Evolutionary conservation across 2,888 invertebrate genomes (phyloP), one percentile per base, ranked within the genome.

Genomic region (Disparrhopalites patrizii): DNA sequence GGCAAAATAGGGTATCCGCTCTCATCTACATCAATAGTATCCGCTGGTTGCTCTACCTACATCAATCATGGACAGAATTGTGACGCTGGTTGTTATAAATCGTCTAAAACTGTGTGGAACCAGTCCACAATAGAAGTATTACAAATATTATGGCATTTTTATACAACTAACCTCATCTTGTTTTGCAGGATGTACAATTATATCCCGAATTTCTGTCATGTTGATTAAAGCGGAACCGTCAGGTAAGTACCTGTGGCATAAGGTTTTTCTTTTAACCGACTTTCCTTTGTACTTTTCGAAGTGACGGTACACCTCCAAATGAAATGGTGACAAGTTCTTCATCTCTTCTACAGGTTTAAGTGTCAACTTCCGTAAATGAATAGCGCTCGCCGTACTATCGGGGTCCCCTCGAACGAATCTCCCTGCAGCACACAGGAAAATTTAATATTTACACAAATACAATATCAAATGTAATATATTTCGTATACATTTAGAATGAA

Each of bases 341-440:
- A 23, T 27, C 27, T 43, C 18, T 3, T 56, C 56, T 15, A 25
- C 31, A 1, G 31, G 33, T 5, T 27, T 30, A 20, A 64, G 38
- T 3, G 47, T 31, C 4, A 64, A 25, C 27, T 50, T 56, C 28
- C 64, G 1, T 15, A 57, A 7, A 18, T 43, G 56, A 27, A 64
- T 56, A 8, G 64, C 36, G 18, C 56, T 56, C 3, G 64, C 64
- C n/a, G 64, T 64, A 25, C 64, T 64, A 25, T 20, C 57, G 27
- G 64, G 33, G 28, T 57, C 56, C 7, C 64, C 64, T 27, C 64
- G 47, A 13, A 50, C n/a, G 30, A 64, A 55, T 38, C 23, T 55
- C 4, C 63, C 63, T 63, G 20, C 31, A 38, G 31, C 20, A 4
- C 18, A 33, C 36, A 13, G 38, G 23, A 20, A 23, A 51, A 23